Evolutionary conservation across 1,140 invertebrate species (phyloP).

Genomic region (Zaprionus camerounensis): DNA sequence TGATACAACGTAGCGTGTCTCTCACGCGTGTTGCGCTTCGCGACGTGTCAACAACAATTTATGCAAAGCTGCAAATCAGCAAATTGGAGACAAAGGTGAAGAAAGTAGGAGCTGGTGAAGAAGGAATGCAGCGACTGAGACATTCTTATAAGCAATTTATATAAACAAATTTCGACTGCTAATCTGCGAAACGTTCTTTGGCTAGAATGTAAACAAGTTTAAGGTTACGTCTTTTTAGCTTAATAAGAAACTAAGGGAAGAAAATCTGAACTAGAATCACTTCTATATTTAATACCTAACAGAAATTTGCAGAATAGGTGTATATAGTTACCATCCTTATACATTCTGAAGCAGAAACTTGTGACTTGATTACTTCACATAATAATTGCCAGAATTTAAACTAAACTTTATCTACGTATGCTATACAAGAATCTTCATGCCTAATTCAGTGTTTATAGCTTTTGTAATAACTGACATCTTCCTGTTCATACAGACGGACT

Average conservation of each 20-base stretch:
- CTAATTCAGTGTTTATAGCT: too few relatives aligned
- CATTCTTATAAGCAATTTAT: conserved; percentile 8
- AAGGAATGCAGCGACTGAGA: conserved; percentile 5
- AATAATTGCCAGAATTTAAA: too few relatives aligned
- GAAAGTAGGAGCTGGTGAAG: neutral
- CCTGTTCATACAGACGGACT: too few relatives aligned
- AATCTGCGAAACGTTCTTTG: neutral
- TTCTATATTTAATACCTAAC: too few relatives aligned
- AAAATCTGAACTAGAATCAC: too few relatives aligned
- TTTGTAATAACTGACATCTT: too few relatives aligned
- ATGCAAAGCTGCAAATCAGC: conserved; percentile 46
- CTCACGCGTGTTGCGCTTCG: conserved; percentile 27
- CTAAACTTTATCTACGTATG: too few relatives aligned
- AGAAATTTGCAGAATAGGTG: too few relatives aligned
- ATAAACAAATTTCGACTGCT: neutral
- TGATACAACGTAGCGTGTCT: conserved; percentile 13
- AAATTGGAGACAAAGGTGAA: conserved; percentile 14
- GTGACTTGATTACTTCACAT: too few relatives aligned
- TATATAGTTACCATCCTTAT: too few relatives aligned
- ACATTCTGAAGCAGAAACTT: too few relatives aligned
- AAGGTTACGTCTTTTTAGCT: neutral
- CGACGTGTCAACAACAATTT: conserved; percentile 73
- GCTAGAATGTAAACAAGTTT: neutral
- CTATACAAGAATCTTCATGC: too few relatives aligned
- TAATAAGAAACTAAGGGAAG: neutral